These are phyloP conservation scores for Conopomorpha cramerella DNA, from an alignment of 1,140 invertebrate genomes.

Conservation along the genomic window DNA sequence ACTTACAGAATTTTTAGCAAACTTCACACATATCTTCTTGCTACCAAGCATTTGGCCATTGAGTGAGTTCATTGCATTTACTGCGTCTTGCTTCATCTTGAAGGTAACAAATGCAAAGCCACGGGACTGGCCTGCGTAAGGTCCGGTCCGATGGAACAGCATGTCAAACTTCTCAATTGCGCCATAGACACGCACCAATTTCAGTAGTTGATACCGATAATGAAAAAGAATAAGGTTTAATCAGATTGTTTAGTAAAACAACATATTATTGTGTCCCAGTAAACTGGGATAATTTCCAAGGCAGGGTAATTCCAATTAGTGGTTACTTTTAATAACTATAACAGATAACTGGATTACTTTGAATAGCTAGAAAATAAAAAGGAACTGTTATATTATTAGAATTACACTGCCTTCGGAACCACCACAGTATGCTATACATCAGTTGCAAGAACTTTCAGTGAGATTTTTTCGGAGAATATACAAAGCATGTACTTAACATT, in stretches of 20 bases:
- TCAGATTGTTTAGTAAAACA: background rate
- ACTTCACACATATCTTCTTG: constrained; percentile 78
- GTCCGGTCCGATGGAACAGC: constrained; percentile 88
- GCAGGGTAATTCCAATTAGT: too few species aligned
- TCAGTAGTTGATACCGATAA: constrained; percentile 90
- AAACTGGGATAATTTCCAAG: too few species aligned
- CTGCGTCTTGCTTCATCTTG: constrained; percentile 67
- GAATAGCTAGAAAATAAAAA: too few species aligned
- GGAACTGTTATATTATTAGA: too few species aligned
- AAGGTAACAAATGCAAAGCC: constrained; percentile 95
- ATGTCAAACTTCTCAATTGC: constrained; percentile 92
- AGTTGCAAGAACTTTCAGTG: too few species aligned
- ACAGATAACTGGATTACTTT: too few species aligned
- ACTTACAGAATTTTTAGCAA: constrained; percentile 68
- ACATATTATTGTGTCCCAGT: too few species aligned
- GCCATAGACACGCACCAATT: constrained; percentile 92
- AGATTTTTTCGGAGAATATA: too few species aligned
- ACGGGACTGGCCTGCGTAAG: constrained; percentile 82
- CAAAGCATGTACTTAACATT: too few species aligned
- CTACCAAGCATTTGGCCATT: constrained; percentile 76
- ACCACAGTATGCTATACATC: too few species aligned
- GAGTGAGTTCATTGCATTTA: constrained; percentile 68
- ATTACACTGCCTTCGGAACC: too few species aligned
- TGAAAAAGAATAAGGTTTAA: constrained; percentile 46
- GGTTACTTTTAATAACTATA: too few species aligned